Base-by-base conservation (phyloP, 2,113 vertebrate species). In the Noturus placidus region DNA sequence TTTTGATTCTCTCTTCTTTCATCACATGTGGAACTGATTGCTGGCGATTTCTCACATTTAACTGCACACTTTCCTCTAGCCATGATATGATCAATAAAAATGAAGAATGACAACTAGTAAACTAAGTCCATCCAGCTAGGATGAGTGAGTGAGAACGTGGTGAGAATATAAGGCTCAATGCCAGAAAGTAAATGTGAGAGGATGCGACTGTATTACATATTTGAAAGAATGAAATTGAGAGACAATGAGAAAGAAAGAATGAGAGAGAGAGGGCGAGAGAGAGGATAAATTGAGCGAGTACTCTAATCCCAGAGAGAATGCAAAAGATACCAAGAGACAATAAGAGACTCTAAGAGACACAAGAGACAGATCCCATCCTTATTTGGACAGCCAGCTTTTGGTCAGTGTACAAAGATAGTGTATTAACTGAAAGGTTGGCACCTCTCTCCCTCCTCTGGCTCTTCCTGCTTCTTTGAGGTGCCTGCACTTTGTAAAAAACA, bases 351-450 rank as follows among this genome's bases (percentile, higher is more conserved):
- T 9, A 52, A 3, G 72, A 87, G 63, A 85, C 35, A 86, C 59
- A 56, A 90, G 87, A 91, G 89, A 92, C 91, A 90, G 65, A 87
- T 82, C 52, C 30, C 89, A 93, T 94, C 94, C 94, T 95, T 94
- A 94, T 95, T 95, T 94, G 93, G 93, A 86, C 88, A 93, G 89
- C 87, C 89, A 57, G 63, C 85, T 67, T 82, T 90, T 77, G 84
- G 89, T 92, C 85, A 88, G n/a, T 77, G 52, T 17, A 63, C 82
- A 78, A 87, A 72, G 81, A 79, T 84, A 77, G 52, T 74, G 61
- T 87, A 89, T 92, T 91, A 93, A 92, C 91, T 88, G 56, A 89
- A 90, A 91, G 87, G 70, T 88, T 93, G 94, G 93, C 93, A 94
- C 89, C 90, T 93, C 92, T 88, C 86, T 88, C 92, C 46, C 19